phyloP scores from a whole-genome alignment of 2,113 vertebrate genomes.

The Indicator indicator region DNA sequence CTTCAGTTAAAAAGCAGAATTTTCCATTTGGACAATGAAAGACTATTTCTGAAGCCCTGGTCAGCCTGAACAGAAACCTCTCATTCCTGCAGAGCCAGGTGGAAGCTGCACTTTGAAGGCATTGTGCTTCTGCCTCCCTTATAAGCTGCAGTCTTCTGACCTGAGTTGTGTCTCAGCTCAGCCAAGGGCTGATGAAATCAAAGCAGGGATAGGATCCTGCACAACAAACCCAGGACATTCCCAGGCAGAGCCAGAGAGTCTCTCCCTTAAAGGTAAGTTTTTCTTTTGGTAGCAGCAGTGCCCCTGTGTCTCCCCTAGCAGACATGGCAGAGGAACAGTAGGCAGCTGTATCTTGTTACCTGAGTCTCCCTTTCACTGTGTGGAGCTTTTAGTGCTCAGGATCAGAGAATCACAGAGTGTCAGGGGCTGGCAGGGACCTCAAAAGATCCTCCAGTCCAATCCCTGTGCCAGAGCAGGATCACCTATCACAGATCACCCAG shows the following conservation, averaged over 20 bases:
- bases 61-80: background rate
- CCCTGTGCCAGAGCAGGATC: too few species aligned
- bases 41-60: background rate
- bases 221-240: background rate
- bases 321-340: fast-evolving
- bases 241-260: background rate
- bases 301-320: background rate
- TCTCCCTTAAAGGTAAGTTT: background rate
- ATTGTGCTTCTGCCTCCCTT: background rate
- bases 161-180: background rate
- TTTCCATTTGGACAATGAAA: background rate
- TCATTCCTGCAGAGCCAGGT: background rate
- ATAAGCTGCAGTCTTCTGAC: background rate
- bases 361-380: background rate
- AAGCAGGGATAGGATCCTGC: background rate
- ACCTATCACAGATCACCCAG: too few species aligned
- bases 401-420: too few species aligned
- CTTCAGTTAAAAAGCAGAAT: background rate
- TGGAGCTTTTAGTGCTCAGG: background rate
- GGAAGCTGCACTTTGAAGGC: background rate
- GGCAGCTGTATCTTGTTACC: background rate
- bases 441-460: too few species aligned
- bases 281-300: background rate
- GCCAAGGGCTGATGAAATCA: background rate
- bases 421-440: too few species aligned